These are phyloP conservation scores for Limnephilus marmoratus DNA, from an alignment of 2,888 invertebrate species.

Conservation along the genomic window DNA sequence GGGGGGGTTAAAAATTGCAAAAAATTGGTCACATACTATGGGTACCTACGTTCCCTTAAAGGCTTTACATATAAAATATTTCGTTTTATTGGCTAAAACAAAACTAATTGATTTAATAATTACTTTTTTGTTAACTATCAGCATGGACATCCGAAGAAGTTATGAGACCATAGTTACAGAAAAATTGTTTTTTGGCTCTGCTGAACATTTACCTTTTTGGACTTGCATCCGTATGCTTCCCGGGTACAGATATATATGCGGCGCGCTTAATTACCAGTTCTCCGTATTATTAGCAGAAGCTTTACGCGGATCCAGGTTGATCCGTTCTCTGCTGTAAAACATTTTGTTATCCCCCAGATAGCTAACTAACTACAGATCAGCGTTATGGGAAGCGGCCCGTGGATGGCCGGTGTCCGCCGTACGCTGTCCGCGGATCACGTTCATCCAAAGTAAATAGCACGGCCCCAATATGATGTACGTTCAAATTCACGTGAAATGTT, in stretches of 20 bases:
- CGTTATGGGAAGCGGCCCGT: neutral
- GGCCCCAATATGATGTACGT: neutral
- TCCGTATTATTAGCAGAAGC: neutral
- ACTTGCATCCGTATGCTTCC: too few species aligned
- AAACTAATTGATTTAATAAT: too few species aligned
- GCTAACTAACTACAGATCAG: neutral
- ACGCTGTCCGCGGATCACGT: constrained; percentile 2
- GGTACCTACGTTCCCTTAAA: too few species aligned
- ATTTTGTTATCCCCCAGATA: neutral
- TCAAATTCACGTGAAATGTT: constrained; percentile 30
- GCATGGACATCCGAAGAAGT: too few species aligned
- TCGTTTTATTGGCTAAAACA: too few species aligned
- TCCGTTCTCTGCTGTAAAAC: neutral
- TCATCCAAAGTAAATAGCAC: constrained; percentile 18
- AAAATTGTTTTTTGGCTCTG: too few species aligned
- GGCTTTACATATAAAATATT: too few species aligned
- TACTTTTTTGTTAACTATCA: too few species aligned
- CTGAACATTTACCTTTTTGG: too few species aligned
- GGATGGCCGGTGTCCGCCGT: neutral
- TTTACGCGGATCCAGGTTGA: neutral
- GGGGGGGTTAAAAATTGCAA: too few species aligned
- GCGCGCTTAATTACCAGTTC: neutral
- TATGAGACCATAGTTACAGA: too few species aligned
- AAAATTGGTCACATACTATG: too few species aligned
- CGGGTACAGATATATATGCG: neutral